phyloP scores from a whole-genome alignment of 2,797 vertebrate genomes.

The Philypnodon macrostomus region DNA sequence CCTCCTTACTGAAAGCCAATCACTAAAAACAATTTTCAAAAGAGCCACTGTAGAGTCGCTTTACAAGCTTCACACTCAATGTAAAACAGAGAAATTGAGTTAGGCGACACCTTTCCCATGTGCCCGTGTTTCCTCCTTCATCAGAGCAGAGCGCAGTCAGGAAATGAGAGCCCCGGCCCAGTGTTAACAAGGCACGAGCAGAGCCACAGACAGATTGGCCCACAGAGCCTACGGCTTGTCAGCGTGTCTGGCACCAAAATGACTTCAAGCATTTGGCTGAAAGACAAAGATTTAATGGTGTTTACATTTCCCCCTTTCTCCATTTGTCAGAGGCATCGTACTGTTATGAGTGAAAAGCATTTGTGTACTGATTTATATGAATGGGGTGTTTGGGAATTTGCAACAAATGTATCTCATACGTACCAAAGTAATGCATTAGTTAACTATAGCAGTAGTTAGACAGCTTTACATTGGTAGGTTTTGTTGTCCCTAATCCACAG shows the following conservation, averaged over 20 bases:
- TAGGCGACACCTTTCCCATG: constrained; percentile 54
- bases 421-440: no score
- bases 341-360: constrained; percentile 7
- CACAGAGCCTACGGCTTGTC: constrained; percentile 43
- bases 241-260: constrained; percentile 54
- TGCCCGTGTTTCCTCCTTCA: constrained; percentile 17
- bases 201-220: constrained; percentile 49
- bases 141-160: constrained; percentile 44
- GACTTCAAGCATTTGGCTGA: constrained; percentile 45
- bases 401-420: no score
- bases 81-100: constrained; percentile 27
- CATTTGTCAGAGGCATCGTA: constrained; percentile 19
- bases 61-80: constrained; percentile 23
- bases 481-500: no score
- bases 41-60: neutral
- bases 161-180: constrained; percentile 50
- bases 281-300: constrained; percentile 44
- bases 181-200: constrained; percentile 47
- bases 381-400: no score
- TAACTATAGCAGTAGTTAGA: no score
- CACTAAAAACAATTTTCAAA: neutral
- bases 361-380: no score
- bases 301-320: constrained; percentile 47
- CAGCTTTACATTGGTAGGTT: no score
- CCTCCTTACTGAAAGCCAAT: neutral